Evolutionary conservation across 2,888 invertebrate species (phyloP), one percentile per base, ranked within the genome.

Genomic region (Meandrusa payeni): DNA sequence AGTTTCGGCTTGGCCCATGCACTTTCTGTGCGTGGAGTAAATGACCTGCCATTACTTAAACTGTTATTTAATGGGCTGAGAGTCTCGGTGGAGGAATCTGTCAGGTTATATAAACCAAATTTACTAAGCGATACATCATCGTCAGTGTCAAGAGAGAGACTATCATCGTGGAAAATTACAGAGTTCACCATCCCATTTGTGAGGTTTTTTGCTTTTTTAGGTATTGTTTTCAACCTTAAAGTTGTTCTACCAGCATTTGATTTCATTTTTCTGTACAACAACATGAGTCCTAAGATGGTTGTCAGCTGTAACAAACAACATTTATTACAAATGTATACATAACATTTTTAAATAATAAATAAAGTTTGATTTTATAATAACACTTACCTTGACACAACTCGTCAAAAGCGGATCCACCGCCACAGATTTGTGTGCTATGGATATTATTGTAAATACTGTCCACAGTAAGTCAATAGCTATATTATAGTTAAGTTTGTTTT

Each of bases 51-150:
- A 41, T 66, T 82, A 9, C 68, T 59, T 43, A 77, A 53, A 48
- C 66, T 78, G 26, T 61, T 58, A 50, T 70, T 82, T 6, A 73
- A 43, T 1, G 65, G 64, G 44, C 63, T 71, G 0, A 58, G 36
- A 26, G 72, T 77, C 39, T 81, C 85, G 51, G 70, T 76, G 2
- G 85, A 85, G 2, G 85, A 85, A 41, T 78, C 78, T 1, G 85
- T 71, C 28, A 76, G 69, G 50, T 76, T 80, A 47, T 81, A 76
- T 45, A 87, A 51, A 15, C 87, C 86, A 52, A 78, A 86, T 65
- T 85, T 83, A 54, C 78, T 75, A 0, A 87, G 55, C 15, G 86
- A 86, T 5, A 87, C 85, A 57, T 87, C 86, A 52, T 86, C 83
- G 52, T 85, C 86, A 1, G 83, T 81, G 37, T 87, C 87, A 37